Evolutionary conservation across 2,888 invertebrate genomes (phyloP), one percentile per base, ranked within the genome.

Genomic region (Chymomyza caudatula): DNA sequence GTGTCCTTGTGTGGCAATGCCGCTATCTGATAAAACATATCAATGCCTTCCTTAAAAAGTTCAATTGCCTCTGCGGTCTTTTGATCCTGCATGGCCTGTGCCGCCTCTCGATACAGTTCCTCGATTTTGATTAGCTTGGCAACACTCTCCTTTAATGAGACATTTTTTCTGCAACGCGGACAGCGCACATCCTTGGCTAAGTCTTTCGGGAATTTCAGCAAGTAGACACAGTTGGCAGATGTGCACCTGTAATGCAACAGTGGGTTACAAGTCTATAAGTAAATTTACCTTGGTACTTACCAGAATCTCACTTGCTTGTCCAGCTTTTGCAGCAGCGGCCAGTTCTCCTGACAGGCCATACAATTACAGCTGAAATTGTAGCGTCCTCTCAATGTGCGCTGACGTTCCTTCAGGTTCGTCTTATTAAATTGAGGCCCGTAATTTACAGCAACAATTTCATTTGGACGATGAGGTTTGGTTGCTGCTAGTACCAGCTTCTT

Each of bases 361-460:
- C 96, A 96, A 49, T 92, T 91, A 84, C 96, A 96, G 58, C 91
- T 91, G 87, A 96, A 97, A 93, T 96, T 94, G 87, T 96, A 96
- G 13, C 96, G 92, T 13, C 94, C 94, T 1, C 92, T 91, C 1
- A 96, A 90, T 0, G 93, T 91, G 54, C 93, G 91, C 86, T 94
- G 94, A 3, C 96, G 92, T 55, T 93, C 92, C 22, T 89, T 88
- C 3, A 92, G 78, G 54, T 88, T 89, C 73, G 90, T 91, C 69
- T 93, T 92, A 0, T 92, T 93, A 86, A 95, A 96, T 77, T 95
- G 92, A 0, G 96, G 96, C 0, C 96, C 96, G 88, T 97, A 97
- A 90, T 96, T 96, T 85, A 96, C 96, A 0, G 94, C 93, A 0
- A 96, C 92, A n/a, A 92, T 86, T 49, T 95, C 94, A 0, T 94